A percentile compares a stretch with the other conserved stretches of the same genome.
Evolutionary conservation across 2,113 vertebrate genomes (phyloP).

Genomic region (Mus pahari): DNA sequence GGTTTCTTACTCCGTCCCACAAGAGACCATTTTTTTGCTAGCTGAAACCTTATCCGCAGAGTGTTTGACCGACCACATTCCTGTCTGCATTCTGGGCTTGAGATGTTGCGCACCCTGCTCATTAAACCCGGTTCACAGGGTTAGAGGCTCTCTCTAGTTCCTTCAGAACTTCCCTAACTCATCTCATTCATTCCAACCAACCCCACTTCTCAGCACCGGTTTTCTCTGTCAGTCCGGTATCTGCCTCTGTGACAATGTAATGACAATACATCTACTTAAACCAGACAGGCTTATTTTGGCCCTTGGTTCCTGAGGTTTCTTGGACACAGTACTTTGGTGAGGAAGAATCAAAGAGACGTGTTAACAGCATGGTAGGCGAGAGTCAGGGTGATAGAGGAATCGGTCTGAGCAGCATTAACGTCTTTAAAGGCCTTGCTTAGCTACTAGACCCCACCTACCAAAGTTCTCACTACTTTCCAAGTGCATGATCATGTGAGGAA

Average conservation of each 20-base stretch:
- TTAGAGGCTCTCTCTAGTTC: not conserved
- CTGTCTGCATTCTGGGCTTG: not conserved
- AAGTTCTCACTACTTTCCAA: not conserved
- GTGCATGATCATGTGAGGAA: fast-evolving
- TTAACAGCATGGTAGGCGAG: too few relatives aligned
- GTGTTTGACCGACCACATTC: not conserved
- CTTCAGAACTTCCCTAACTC: not conserved
- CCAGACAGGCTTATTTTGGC: not conserved
- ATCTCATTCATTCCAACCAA: not conserved
- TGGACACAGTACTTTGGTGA: not conserved
- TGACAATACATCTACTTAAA: not conserved
- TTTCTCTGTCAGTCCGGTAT: not conserved
- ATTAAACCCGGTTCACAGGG: not conserved
- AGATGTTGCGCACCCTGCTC: not conserved
- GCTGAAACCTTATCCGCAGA: not conserved
- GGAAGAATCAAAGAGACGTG: not conserved
- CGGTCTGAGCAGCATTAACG: too few relatives aligned
- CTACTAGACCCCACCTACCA: not conserved
- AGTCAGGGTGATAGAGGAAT: fast-evolving
- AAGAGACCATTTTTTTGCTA: not conserved
- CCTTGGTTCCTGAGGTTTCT: not conserved
- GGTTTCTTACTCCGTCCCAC: too few relatives aligned
- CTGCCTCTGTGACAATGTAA: not conserved
- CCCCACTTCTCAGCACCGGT: not conserved
- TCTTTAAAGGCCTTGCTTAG: not conserved